Base-by-base conservation (phyloP, 2,113 vertebrate species). In the Gnathonemus longibarbis region DNA sequence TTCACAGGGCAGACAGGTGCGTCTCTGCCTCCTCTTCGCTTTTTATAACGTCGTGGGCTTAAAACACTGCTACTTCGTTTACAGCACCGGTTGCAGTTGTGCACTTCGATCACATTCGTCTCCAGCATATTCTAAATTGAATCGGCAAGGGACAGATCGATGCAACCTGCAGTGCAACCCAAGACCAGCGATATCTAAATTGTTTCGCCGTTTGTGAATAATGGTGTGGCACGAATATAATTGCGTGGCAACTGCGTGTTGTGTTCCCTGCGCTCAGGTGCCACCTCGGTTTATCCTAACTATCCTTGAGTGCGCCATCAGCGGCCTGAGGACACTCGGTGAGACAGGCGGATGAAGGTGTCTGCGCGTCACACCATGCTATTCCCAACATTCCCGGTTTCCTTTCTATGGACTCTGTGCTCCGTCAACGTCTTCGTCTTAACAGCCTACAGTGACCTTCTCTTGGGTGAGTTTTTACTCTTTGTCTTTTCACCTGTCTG, bases 131-230 rank as follows among this genome's bases (percentile, higher is more conserved):
- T 11, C 9, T 53, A 66, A 89, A 52, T 87, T 49, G 35, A 92
- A 88, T 92, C 42, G 93, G 94, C 94, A 31, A 94, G 91, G 92
- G 91, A 92, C 91, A 89, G 93, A 96, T 96, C 94, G 90, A 95
- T 95, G 91, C 89, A 91, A 91, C 93, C 94, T 83, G 77, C 42
- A 45, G 77, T 45, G 77, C 15, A 45, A 45, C 77, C 77, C 31
- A 24, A 19, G 77, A 45, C 5, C 35, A 45, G 77, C 19, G 77
- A 91, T 90, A 85, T 91, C 91, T 92, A 84, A 90, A 91, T 84
- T 84, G 92, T 88, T 77, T 94, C 90, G 91, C 92, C 13, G 56
- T 45, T 42, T 88, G 53, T 53, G 53, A 35, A 24, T 24, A 45
- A 88, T 42, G 35, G 31, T 13, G 45, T 74, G 24, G 42, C 48